phyloP scores from a whole-genome alignment of 2,888 invertebrate genomes.

The Drosophila flavopinicola region DNA sequence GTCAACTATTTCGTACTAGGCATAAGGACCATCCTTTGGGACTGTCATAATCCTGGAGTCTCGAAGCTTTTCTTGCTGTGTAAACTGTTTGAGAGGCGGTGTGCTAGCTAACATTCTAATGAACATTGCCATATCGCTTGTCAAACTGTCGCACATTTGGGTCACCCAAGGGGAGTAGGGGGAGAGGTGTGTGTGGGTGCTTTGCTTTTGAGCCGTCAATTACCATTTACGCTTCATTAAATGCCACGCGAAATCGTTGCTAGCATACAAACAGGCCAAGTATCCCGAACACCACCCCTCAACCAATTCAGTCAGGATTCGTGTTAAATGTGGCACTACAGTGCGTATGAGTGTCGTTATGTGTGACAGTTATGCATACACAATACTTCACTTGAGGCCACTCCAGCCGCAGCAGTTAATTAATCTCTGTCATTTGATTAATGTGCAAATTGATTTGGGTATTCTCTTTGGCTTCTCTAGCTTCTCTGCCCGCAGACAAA shows the following conservation, averaged over 20 bases:
- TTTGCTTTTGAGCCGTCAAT: slow-evolving; percentile 71
- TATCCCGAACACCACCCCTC: neutral
- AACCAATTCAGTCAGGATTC: neutral
- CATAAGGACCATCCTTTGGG: too few species aligned
- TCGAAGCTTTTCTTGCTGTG: too few species aligned
- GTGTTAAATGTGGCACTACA: slow-evolving; percentile 62
- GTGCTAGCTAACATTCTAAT: slow-evolving; percentile 55
- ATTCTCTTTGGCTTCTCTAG: too few species aligned
- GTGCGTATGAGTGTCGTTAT: slow-evolving; percentile 74
- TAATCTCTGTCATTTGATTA: slow-evolving; percentile 74
- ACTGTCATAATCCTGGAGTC: too few species aligned
- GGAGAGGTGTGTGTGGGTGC: slow-evolving; percentile 24
- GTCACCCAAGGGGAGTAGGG: slow-evolving; percentile 43
- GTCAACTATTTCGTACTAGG: too few species aligned
- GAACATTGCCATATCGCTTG: slow-evolving; percentile 58
- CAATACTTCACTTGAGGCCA: slow-evolving; percentile 45
- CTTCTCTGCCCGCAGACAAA: slow-evolving; percentile 23
- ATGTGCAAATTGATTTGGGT: slow-evolving; percentile 68
- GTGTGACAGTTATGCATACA: slow-evolving; percentile 75
- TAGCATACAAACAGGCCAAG: slow-evolving; percentile 50
- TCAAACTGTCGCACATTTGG: slow-evolving; percentile 67
- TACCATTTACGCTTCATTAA: slow-evolving; percentile 81
- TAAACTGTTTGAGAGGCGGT: too few species aligned
- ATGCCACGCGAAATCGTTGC: slow-evolving; percentile 53
- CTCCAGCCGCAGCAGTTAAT: slow-evolving; percentile 52